These are phyloP conservation scores for Nomada hirtipes DNA, from an alignment of 2,888 invertebrate species.

Conservation along the genomic window DNA sequence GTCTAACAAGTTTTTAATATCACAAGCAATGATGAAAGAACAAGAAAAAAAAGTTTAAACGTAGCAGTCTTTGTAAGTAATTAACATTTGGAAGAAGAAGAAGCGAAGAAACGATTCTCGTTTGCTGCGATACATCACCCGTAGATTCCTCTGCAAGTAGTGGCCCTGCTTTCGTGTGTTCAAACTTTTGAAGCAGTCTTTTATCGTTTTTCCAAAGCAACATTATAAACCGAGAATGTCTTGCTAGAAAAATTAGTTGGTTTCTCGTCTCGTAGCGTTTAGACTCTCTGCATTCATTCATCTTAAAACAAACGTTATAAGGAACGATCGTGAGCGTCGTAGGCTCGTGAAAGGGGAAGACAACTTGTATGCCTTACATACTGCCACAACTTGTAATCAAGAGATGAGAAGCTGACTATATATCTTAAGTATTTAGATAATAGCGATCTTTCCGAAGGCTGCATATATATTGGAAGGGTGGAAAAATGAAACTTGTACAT, in stretches of 20 bases:
- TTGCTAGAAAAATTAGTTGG: constrained; percentile 46
- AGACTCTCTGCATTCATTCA: constrained; percentile 22
- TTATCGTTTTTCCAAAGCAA: constrained; percentile 32
- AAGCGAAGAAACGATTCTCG: constrained; percentile 25
- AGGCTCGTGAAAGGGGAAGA: constrained; percentile 25
- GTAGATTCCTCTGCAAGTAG: constrained; percentile 36
- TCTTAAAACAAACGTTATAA: constrained; percentile 28
- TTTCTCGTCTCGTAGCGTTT: constrained; percentile 61
- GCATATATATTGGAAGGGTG: constrained; percentile 42
- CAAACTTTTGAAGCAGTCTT: constrained; percentile 42
- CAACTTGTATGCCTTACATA: constrained; percentile 69
- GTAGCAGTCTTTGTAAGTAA: constrained; percentile 60
- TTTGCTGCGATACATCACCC: constrained; percentile 48
- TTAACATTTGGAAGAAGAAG: constrained; percentile 46
- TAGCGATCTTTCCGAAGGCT: constrained; percentile 35
- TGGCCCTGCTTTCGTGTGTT: constrained; percentile 61
- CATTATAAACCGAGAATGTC: constrained; percentile 26
- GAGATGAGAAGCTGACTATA: constrained; percentile 63
- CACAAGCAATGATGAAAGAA: constrained; percentile 42
- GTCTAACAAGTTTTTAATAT: constrained; percentile 72
- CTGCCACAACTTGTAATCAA: constrained; percentile 65
- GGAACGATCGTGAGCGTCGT: constrained; percentile 8
- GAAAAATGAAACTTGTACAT: constrained; percentile 40
- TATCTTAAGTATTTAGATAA: constrained; percentile 20
- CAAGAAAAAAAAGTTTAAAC: constrained; percentile 41